These are phyloP conservation scores for Thinocorus orbignyianus DNA, from an alignment of 2,113 vertebrate species.

Conservation along the genomic window DNA sequence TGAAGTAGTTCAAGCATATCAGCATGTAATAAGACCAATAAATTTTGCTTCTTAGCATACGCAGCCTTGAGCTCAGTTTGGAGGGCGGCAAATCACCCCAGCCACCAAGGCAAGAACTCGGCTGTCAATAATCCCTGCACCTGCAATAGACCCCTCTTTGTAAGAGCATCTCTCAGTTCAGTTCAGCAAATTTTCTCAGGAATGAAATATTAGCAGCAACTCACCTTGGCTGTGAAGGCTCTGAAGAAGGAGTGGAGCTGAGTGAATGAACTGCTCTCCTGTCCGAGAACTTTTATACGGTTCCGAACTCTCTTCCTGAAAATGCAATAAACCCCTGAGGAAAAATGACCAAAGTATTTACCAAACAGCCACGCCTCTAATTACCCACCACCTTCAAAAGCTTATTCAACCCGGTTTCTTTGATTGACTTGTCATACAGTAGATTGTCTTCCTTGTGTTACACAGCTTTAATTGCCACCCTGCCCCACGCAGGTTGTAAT, in stretches of 20 bases:
- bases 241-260: not conserved
- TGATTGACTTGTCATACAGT: slow-evolving; percentile 29
- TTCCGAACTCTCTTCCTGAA: slow-evolving; percentile 44
- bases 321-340: slow-evolving; percentile 37
- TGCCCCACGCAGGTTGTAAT: not conserved
- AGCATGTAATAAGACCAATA: not conserved
- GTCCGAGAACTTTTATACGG: slow-evolving; percentile 40
- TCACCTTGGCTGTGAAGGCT: slow-evolving; percentile 32
- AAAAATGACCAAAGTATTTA: slow-evolving; percentile 48
- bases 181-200: not conserved
- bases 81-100: not conserved
- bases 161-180: not conserved
- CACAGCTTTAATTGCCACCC: slow-evolving; percentile 50
- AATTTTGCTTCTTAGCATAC: not conserved
- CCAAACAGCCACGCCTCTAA: slow-evolving; percentile 51
- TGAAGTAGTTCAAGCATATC: not conserved
- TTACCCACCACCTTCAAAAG: slow-evolving; percentile 42
- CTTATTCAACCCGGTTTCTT: not conserved
- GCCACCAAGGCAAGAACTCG: not conserved
- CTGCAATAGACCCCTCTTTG: not conserved
- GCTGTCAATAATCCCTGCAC: not conserved
- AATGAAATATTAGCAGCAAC: not conserved
- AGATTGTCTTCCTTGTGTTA: slow-evolving; percentile 44
- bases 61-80: not conserved
- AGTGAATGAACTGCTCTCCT: slow-evolving; percentile 35